These are phyloP conservation scores for Lepilemur ruficaudatus DNA, from an alignment of 2,797 vertebrate genomes.

Conservation along the genomic window DNA sequence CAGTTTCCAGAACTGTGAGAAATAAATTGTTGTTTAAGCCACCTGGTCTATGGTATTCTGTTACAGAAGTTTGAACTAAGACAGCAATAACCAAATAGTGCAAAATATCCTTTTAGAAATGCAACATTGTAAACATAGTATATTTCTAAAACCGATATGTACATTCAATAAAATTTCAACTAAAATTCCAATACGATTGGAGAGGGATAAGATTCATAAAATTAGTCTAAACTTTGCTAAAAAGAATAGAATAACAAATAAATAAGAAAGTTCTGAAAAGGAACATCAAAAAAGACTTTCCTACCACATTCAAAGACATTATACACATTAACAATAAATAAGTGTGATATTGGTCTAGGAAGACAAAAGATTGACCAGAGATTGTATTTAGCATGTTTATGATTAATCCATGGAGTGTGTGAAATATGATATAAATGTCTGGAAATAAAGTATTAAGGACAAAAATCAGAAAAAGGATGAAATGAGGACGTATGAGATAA, in stretches of 20 bases:
- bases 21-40: background rate
- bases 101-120: background rate
- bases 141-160: background rate
- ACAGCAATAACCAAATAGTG: background rate
- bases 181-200: background rate
- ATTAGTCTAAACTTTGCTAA: background rate
- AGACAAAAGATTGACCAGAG: background rate
- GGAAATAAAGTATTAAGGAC: background rate
- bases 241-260: background rate
- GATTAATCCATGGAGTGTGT: background rate
- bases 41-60: background rate
- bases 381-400: background rate
- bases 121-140: background rate
- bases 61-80: background rate
- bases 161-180: background rate
- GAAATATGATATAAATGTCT: background rate
- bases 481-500: background rate
- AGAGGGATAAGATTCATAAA: background rate
- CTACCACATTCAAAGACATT: background rate
- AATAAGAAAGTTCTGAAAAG: background rate
- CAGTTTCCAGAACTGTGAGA: background rate
- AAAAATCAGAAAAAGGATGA: background rate
- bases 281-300: background rate
- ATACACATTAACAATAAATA: background rate
- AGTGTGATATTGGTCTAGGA: background rate